Percentiles rank a stretch among this genome's conserved stretches.
Conservation (phyloP, 1,140 invertebrate genomes). For the Oedothorax gibbosus region DNA sequence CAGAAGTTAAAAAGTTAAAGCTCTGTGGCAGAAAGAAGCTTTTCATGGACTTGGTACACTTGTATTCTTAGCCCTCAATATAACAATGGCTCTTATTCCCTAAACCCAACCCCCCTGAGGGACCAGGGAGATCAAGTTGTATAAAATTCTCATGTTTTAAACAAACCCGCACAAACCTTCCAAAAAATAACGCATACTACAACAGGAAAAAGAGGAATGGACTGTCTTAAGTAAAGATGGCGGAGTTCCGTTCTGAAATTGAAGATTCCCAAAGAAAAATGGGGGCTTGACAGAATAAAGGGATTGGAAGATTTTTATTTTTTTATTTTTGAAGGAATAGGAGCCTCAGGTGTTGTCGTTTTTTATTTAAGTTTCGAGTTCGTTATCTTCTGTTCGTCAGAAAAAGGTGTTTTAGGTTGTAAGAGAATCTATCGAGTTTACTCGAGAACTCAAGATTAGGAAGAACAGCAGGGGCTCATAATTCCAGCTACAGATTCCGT, state of each 20-base stretch:
- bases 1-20: too few relatives aligned
- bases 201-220: not conserved
- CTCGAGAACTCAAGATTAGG: not conserved
- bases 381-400: conserved; percentile 5
- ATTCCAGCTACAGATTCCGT: too few relatives aligned
- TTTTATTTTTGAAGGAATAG: not conserved
- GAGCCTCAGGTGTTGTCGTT: conserved; percentile 35
- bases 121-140: conserved; percentile 23
- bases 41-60: too few relatives aligned
- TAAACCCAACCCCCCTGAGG: not conserved
- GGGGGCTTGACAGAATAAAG: not conserved
- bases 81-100: not conserved
- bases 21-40: too few relatives aligned
- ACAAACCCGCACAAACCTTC: conserved; percentile 10
- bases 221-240: conserved; percentile 36
- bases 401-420: not conserved
- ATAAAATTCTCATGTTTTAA: conserved; percentile 44
- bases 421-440: not conserved
- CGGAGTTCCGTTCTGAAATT: not conserved
- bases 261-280: not conserved
- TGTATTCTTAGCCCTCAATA: not conserved
- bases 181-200: not conserved
- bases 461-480: not conserved
- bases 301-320: conserved; percentile 10
- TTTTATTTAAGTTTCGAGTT: conserved; percentile 5